phyloP scores from a whole-genome alignment of 2,888 invertebrate species.

The Holacanthella duospinosa region DNA sequence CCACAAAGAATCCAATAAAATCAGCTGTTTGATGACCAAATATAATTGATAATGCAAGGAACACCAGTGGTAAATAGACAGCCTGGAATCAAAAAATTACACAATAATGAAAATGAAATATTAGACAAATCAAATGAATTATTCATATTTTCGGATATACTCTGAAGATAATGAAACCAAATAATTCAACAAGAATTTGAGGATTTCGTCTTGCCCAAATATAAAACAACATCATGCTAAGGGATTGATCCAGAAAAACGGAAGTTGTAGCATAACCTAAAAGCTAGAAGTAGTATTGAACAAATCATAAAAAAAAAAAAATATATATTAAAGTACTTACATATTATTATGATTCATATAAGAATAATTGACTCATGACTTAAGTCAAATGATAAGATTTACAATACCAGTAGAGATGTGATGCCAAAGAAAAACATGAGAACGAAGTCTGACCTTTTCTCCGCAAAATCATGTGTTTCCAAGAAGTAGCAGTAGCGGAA shows the following conservation, averaged over 20 bases:
- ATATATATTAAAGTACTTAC: too few relatives aligned
- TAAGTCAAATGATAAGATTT: too few relatives aligned
- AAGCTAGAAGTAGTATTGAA: neutral
- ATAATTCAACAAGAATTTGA: neutral
- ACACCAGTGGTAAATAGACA: neutral
- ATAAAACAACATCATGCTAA: neutral
- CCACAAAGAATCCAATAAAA: neutral
- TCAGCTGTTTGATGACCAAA: neutral
- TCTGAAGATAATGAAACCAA: neutral
- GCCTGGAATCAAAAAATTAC: neutral
- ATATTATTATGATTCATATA: too few relatives aligned
- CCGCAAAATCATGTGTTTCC: neutral
- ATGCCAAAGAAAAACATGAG: neutral
- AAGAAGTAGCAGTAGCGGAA: neutral
- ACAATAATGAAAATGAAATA: neutral
- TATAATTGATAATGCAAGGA: too few relatives aligned
- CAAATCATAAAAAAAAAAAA: too few relatives aligned
- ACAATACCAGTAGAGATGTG: neutral
- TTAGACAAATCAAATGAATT: neutral
- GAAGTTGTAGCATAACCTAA: neutral
- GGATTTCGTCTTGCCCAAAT: neutral
- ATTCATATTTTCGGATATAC: neutral
- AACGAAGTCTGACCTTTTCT: neutral
- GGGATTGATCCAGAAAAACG: neutral
- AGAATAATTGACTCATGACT: too few relatives aligned